Evolutionary conservation across 2,797 vertebrate genomes (phyloP).

Genomic region (Oreochromis mossambicus): DNA sequence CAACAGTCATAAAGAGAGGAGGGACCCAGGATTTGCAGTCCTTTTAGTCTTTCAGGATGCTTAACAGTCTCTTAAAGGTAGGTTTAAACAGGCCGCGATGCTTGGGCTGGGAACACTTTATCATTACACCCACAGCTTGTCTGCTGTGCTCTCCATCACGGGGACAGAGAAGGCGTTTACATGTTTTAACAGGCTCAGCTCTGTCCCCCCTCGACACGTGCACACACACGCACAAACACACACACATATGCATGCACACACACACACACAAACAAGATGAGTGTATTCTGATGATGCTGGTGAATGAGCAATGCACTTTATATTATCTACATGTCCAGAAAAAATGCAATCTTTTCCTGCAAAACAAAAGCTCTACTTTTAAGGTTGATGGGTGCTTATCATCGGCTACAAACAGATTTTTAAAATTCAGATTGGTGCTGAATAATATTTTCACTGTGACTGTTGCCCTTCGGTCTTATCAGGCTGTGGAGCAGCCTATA

Average conservation of each 20-base stretch:
- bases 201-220: not conserved
- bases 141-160: conserved; percentile 46
- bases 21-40: conserved; percentile 6
- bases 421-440: rapidly evolving
- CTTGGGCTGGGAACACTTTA: conserved; percentile 8
- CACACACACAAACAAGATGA: not conserved
- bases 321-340: not conserved
- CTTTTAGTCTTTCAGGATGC: conserved; percentile 21
- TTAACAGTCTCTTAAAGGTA: not conserved
- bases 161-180: conserved; percentile 51
- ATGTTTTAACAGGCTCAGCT: conserved; percentile 55
- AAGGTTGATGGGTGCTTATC: not conserved
- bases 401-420: rapidly evolving
- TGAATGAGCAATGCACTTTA: not conserved
- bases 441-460: not conserved
- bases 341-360: not conserved
- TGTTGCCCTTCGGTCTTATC: not conserved
- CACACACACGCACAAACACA: too few species aligned
- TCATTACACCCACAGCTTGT: conserved; percentile 53
- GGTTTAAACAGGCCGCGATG: not conserved
- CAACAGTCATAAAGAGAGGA: conserved; percentile 38
- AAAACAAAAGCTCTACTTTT: not conserved
- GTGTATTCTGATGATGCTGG: not conserved
- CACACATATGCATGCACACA: too few species aligned
- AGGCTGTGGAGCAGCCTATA: not conserved